Percentiles rank a stretch among this genome's conserved stretches.
Evolutionary conservation across 64 coral and sea anemone genomes (phyloP).

Genomic region (Platygyra sinensis): DNA sequence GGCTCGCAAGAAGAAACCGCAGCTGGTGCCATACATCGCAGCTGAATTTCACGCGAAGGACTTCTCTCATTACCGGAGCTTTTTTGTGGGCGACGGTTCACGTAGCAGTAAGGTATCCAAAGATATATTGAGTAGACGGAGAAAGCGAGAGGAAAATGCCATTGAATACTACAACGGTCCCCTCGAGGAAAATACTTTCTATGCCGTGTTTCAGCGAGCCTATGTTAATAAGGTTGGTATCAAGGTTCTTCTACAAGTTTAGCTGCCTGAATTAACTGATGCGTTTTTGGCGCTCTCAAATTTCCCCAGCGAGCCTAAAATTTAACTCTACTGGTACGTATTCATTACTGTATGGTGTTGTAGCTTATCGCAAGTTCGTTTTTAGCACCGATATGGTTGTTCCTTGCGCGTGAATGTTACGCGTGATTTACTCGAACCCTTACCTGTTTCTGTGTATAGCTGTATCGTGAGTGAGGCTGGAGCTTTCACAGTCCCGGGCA

Average conservation of each 20-base stretch:
- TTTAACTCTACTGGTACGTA: too few relatives aligned
- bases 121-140: constrained; percentile 22
- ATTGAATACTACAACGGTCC: constrained; percentile 75
- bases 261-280: too few relatives aligned
- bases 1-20: constrained; percentile 34
- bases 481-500: too few relatives aligned
- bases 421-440: too few relatives aligned
- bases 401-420: too few relatives aligned
- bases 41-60: constrained; percentile 63
- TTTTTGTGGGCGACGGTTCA: constrained; percentile 53
- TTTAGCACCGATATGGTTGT: too few relatives aligned
- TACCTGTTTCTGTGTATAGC: too few relatives aligned
- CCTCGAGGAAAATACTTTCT: constrained; percentile 66
- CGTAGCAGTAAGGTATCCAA: not conserved
- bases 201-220: constrained; percentile 82
- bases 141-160: not conserved
- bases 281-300: too few relatives aligned
- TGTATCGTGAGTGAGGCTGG: too few relatives aligned
- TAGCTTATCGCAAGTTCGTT: too few relatives aligned
- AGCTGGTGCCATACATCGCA: constrained; percentile 70
- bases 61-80: constrained; percentile 45
- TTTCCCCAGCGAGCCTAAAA: too few relatives aligned
- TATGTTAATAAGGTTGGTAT: constrained; percentile 70
- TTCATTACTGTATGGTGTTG: not conserved
- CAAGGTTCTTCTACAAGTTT: too few relatives aligned